Percentiles rank a stretch among this genome's conserved stretches.
These are phyloP conservation scores for Mico argentatus DNA, from an alignment of 2,797 vertebrate species.

Conservation along the genomic window DNA sequence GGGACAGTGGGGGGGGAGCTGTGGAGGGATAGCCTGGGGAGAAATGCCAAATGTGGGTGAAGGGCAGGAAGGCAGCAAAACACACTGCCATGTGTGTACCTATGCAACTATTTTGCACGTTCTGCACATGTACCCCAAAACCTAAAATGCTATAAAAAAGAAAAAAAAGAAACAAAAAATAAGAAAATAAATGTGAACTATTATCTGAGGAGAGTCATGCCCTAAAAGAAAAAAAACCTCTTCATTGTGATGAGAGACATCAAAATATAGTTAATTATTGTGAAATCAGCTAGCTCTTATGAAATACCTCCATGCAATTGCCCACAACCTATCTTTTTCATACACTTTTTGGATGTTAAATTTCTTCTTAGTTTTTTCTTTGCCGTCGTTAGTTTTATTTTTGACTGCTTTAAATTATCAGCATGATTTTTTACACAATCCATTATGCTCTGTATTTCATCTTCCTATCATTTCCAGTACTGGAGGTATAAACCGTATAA, in stretches of 20 bases:
- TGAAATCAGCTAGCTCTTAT: not conserved
- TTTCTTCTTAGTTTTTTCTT: not conserved
- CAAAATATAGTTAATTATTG: not conserved
- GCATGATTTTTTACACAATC: not conserved
- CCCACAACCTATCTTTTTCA: not conserved
- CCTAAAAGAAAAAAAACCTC: not conserved
- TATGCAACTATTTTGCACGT: no score
- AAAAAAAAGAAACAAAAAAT: no score
- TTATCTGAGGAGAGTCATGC: not conserved
- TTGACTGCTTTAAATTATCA: not conserved
- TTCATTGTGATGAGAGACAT: not conserved
- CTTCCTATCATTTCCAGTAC: not conserved
- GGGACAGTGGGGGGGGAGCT: no score
- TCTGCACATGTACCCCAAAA: no score
- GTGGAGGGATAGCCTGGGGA: no score
- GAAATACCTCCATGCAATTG: not conserved
- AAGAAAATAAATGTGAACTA: not conserved
- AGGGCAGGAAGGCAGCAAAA: no score
- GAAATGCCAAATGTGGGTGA: no score
- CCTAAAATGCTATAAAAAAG: not conserved
- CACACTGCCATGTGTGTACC: no score
- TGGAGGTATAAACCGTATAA: not conserved
- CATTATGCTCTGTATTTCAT: not conserved
- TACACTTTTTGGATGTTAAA: not conserved
- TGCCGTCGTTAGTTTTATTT: not conserved